Conservation (phyloP, 2,888 invertebrate genomes). For the Homarus gammarus region DNA sequence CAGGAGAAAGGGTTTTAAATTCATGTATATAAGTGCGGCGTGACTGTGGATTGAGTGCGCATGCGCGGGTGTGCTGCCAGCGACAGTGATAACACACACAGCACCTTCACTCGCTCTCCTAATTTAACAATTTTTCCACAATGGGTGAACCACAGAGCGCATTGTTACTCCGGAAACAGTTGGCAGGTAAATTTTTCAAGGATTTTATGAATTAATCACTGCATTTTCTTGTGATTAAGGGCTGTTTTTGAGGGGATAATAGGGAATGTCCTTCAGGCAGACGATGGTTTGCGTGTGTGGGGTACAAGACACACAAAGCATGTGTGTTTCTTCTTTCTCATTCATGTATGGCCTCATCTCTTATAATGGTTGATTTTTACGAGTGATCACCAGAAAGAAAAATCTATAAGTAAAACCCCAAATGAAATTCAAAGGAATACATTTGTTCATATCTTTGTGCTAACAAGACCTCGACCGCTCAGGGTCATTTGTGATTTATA, state of each 20-base stretch:
- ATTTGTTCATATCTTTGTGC: background rate
- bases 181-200: constrained; percentile 54
- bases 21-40: background rate
- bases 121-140: constrained; percentile 31
- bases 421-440: background rate
- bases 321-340: constrained; percentile 11
- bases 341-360: background rate
- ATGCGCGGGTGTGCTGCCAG: constrained; percentile 28
- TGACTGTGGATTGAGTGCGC: constrained; percentile 29
- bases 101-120: constrained; percentile 32
- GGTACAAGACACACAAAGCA: constrained; percentile 59
- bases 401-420: background rate
- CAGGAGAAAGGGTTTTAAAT: too few relatives aligned
- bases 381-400: background rate
- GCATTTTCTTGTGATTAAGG: background rate
- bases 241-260: background rate
- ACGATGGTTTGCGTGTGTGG: constrained; percentile 56
- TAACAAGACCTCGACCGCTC: background rate
- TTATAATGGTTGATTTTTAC: background rate
- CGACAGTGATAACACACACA: constrained; percentile 59
- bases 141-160: constrained; percentile 70
- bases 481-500: constrained; percentile 26
- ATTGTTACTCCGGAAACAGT: constrained; percentile 66
- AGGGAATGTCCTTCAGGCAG: constrained; percentile 67
- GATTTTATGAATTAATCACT: background rate